Conservation (phyloP, 2,113 vertebrate species). For the Picathartes gymnocephalus region DNA sequence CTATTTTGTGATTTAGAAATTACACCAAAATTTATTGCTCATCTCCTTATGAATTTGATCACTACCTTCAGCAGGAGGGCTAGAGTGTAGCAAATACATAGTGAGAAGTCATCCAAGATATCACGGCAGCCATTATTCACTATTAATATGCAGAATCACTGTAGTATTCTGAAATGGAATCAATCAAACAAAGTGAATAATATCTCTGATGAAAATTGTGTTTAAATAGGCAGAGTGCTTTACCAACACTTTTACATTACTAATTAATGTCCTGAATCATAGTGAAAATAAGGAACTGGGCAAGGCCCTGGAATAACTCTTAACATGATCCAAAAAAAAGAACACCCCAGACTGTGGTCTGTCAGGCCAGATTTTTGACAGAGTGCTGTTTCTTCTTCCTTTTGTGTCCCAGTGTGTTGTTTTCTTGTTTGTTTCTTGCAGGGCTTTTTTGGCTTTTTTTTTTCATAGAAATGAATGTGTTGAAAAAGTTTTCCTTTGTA, state of each 20-base stretch:
- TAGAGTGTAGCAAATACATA: neutral
- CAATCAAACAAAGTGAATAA: neutral
- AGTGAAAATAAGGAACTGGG: neutral
- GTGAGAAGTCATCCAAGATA: neutral
- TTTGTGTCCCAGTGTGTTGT: neutral
- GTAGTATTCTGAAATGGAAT: neutral
- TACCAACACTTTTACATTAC: neutral
- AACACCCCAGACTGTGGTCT: neutral
- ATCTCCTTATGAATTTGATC: neutral
- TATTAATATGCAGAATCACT: neutral
- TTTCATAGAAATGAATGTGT: neutral
- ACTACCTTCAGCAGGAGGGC: neutral
- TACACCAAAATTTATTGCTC: neutral
- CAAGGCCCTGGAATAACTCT: neutral
- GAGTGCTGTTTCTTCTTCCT: neutral
- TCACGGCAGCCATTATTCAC: neutral
- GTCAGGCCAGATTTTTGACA: neutral
- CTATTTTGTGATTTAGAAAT: neutral
- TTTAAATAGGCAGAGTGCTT: neutral
- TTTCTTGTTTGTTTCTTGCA: neutral
- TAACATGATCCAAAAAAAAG: neutral
- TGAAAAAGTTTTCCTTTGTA: neutral
- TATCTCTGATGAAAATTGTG: neutral
- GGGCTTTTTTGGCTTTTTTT: neutral
- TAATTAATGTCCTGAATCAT: neutral